phyloP scores from a whole-genome alignment of 2,113 vertebrate genomes.

The Leptocoma aspasia region DNA sequence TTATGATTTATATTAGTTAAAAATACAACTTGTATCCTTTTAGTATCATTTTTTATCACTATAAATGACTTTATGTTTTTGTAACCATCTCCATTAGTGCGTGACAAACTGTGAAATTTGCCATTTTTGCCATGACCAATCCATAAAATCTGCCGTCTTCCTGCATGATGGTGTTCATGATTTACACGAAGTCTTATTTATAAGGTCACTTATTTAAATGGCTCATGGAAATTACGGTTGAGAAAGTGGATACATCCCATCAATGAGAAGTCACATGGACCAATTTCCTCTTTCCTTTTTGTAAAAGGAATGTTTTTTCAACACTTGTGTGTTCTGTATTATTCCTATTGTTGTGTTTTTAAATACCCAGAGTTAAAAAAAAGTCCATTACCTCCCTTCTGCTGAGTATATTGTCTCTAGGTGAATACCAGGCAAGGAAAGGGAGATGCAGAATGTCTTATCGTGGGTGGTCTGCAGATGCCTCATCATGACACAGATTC shows the following conservation, averaged over 20 bases:
- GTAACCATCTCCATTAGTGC: constrained; percentile 11
- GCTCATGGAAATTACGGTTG: background rate
- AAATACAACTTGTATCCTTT: constrained; percentile 4
- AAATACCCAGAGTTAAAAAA: background rate
- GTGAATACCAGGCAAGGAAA: background rate
- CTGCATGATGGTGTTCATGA: background rate
- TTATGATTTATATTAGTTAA: background rate
- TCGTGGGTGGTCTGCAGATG: background rate
- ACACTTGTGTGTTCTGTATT: background rate
- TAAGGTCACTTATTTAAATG: constrained; percentile 16
- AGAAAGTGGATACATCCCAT: background rate
- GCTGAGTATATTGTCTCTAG: background rate
- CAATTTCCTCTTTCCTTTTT: background rate
- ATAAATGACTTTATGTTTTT: constrained; percentile 18
- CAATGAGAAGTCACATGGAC: background rate
- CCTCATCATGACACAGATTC: background rate
- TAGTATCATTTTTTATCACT: background rate
- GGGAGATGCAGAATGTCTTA: background rate
- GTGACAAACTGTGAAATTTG: constrained; percentile 38
- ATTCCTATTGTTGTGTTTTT: background rate
- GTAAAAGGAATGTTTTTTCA: background rate
- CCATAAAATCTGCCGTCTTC: constrained; percentile 24
- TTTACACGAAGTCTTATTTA: background rate
- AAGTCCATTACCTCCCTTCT: background rate
- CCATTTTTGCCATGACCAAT: constrained; percentile 36